phyloP scores from a whole-genome alignment of 2,888 invertebrate species.

The Cosmia pyralina region DNA sequence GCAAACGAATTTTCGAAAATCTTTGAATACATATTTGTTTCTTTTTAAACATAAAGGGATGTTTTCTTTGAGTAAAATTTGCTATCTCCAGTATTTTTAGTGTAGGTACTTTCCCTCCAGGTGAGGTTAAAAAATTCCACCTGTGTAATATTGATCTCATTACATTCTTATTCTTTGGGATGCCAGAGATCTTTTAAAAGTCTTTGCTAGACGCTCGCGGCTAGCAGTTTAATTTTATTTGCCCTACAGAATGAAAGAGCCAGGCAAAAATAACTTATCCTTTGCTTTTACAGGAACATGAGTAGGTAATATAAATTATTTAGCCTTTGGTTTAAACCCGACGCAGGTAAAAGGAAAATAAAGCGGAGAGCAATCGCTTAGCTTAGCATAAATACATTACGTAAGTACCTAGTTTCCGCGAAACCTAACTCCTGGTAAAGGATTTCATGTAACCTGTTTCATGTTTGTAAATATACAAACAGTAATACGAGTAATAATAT shows the following conservation, averaged over 20 bases:
- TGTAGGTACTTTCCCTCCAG: too few relatives aligned
- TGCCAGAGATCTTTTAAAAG: slow-evolving; percentile 6
- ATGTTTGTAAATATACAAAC: slow-evolving; percentile 3
- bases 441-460: background rate
- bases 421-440: background rate
- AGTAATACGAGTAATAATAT: background rate
- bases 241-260: background rate
- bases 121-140: too few relatives aligned
- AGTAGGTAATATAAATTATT: background rate
- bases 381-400: slow-evolving; percentile 3
- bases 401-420: background rate
- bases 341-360: slow-evolving; percentile 8
- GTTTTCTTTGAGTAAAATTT: too few relatives aligned
- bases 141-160: background rate
- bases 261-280: background rate
- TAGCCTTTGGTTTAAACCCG: slow-evolving; percentile 6
- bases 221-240: slow-evolving; percentile 5
- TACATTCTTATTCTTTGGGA: slow-evolving; percentile 5
- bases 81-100: too few relatives aligned
- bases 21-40: too few relatives aligned
- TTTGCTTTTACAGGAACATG: background rate
- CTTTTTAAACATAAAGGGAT: too few relatives aligned
- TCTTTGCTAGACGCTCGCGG: background rate
- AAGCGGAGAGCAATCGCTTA: too few relatives aligned
- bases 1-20: too few relatives aligned